These are phyloP conservation scores for Euphonia xanthogaster DNA, from an alignment of 2,797 vertebrate genomes.

Conservation along the genomic window DNA sequence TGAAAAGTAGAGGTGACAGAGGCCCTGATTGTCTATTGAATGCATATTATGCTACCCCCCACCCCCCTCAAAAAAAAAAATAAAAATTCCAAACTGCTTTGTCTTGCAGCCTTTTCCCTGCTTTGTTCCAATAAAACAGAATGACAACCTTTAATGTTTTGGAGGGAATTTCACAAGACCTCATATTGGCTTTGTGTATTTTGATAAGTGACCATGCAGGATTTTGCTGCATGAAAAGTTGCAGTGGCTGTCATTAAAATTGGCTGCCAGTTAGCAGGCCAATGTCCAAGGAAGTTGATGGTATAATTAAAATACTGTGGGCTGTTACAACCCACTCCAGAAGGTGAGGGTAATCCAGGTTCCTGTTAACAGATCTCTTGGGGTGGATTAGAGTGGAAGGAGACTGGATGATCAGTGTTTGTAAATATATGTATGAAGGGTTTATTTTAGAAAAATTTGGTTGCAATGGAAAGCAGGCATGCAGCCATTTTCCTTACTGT, in stretches of 20 bases:
- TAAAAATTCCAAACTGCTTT: not conserved
- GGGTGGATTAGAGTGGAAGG: rapidly evolving
- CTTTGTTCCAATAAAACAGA: not conserved
- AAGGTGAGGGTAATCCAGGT: not conserved
- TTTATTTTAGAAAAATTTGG: not conserved
- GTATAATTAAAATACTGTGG: not conserved
- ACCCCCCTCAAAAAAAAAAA: rapidly evolving
- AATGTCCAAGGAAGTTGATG: not conserved
- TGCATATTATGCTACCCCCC: not conserved
- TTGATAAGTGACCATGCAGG: not conserved
- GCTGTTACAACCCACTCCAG: not conserved
- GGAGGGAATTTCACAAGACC: not conserved
- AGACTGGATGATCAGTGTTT: not conserved
- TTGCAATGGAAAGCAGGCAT: not conserved
- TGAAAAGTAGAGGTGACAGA: not conserved
- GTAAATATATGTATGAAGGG: no score
- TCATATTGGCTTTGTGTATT: not conserved
- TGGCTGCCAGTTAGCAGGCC: not conserved
- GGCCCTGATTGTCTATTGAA: not conserved
- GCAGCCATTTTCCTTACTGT: not conserved
- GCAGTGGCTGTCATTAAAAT: not conserved
- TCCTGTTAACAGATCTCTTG: not conserved
- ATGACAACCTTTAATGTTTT: not conserved
- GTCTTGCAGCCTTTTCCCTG: not conserved
- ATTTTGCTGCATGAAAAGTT: not conserved